Base-by-base conservation (phyloP, 2,797 vertebrate species). In the Huso huso region DNA sequence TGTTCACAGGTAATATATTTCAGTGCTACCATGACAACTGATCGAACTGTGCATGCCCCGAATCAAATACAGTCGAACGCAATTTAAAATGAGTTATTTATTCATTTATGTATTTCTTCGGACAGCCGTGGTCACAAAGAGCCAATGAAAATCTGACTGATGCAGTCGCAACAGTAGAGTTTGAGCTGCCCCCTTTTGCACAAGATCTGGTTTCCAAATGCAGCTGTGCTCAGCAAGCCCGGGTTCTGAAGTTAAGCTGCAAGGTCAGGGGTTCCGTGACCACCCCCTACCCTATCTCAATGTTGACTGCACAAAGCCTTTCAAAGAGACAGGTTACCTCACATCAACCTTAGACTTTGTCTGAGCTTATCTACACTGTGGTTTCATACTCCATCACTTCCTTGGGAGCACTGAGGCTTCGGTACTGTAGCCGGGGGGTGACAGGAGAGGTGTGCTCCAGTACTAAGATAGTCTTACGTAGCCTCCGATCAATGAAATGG, bases 311-410 rank as follows among this genome's bases (percentile, higher is more conserved):
- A 49, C 63, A 62, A 53, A 50, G 51, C 37, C 61, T 23, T 51
- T 23, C 51, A 62, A 13, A 13, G 48, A 10, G 51, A 9, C 59
- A 55, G 53, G 48, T 8, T 49, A 37, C 50, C 50, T 15, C 51
- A 48, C 18, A 18, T 62, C 52, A 76, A 7, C 75, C 70, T 60
- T 73, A 62, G 69, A 76, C 58, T 58, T 72, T 64, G 13, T 51
- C 18, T 72, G 60, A 74, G 48, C 59, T 1, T 12, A 72, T 69
- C 92, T 91, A 98, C 84, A 99, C 95, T 0, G 95, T 93, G 77
- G 95, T 98, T 83, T 99, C 96, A 0, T 97, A 99, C 84, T 99
- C 96, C 86, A 93, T 92, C 78, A 99, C 84, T 83, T 98, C 96
- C 80, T 95, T 96, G 52, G 93, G 83, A 50, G 82, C 85, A 50